Evolutionary conservation across 2,888 invertebrate species (phyloP).

Genomic region (Caradrina clavipalpis): DNA sequence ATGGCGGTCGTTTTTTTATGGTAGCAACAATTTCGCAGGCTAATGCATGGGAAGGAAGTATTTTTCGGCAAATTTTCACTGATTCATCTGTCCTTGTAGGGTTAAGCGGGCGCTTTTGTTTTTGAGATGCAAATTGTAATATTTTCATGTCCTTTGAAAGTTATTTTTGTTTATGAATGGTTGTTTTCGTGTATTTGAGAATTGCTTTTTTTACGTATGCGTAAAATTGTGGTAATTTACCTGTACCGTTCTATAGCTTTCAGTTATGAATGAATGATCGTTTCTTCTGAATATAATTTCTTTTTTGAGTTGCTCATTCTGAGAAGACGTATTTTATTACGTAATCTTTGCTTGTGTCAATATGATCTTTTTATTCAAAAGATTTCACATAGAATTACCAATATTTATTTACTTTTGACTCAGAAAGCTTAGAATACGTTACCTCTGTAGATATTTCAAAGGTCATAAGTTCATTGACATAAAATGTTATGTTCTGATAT

Average conservation of each 20-base stretch:
- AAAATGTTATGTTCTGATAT: no score
- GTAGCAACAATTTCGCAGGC: conserved; percentile 81
- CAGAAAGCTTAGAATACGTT: not conserved
- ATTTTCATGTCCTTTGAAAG: conserved; percentile 43
- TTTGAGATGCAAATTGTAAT: conserved; percentile 43
- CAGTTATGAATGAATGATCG: not conserved
- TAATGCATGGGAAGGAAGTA: conserved; percentile 79
- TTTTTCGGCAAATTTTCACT: conserved; percentile 72
- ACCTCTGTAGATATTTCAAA: not conserved
- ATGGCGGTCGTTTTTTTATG: conserved; percentile 84
- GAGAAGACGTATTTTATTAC: not conserved
- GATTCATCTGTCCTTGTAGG: conserved; percentile 65
- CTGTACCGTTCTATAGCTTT: conserved; percentile 9
- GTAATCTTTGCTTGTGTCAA: no score
- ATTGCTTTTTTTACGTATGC: conserved; percentile 1
- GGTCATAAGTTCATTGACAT: conserved; percentile 11
- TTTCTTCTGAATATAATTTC: not conserved
- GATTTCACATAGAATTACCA: not conserved
- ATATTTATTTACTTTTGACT: no score
- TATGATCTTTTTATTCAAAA: no score
- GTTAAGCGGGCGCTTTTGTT: conserved; percentile 47
- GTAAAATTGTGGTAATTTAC: conserved; percentile 21
- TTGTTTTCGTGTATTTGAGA: conserved; percentile 29
- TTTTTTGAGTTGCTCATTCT: not conserved
- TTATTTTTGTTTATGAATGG: conserved; percentile 43